Conservation (phyloP, 2,113 vertebrate genomes). For the Charina bottae region DNA sequence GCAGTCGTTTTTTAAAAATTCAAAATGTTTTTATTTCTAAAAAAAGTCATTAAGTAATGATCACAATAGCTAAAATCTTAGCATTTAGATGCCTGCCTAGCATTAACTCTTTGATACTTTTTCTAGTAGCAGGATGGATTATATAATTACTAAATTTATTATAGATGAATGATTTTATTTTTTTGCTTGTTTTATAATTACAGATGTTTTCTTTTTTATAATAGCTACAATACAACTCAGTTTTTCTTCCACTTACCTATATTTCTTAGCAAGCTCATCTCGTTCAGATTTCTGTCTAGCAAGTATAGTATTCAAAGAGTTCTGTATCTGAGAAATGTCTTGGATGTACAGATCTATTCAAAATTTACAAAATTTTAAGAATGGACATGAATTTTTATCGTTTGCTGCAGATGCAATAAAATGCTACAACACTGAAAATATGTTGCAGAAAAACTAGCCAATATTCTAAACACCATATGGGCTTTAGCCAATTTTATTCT, state of each 20-base stretch:
- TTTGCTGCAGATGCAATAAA: conserved; percentile 16
- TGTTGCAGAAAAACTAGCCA: not conserved
- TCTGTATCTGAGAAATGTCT: conserved; percentile 68
- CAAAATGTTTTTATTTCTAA: not conserved
- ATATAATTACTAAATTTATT: not conserved
- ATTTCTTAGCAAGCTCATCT: conserved; percentile 76
- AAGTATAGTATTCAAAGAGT: conserved; percentile 71
- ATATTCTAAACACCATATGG: not conserved
- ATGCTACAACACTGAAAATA: not conserved
- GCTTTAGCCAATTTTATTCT: not conserved
- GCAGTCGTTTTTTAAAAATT: not conserved
- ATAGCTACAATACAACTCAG: not conserved
- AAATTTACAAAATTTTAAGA: conserved; percentile 50
- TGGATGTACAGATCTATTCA: conserved; percentile 58
- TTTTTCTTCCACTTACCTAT: conserved; percentile 67
- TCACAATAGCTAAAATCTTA: not conserved
- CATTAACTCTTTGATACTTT: not conserved
- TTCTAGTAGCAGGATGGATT: not conserved
- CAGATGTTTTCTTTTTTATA: not conserved
- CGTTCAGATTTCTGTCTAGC: conserved; percentile 73
- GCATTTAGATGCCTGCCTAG: not conserved
- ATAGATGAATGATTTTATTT: not conserved
- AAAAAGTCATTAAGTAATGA: not conserved
- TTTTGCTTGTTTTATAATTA: conserved; percentile 6
- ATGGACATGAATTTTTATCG: not conserved